Base-by-base conservation (phyloP, 2,797 vertebrate species). In the Cryptoprocta ferox region DNA sequence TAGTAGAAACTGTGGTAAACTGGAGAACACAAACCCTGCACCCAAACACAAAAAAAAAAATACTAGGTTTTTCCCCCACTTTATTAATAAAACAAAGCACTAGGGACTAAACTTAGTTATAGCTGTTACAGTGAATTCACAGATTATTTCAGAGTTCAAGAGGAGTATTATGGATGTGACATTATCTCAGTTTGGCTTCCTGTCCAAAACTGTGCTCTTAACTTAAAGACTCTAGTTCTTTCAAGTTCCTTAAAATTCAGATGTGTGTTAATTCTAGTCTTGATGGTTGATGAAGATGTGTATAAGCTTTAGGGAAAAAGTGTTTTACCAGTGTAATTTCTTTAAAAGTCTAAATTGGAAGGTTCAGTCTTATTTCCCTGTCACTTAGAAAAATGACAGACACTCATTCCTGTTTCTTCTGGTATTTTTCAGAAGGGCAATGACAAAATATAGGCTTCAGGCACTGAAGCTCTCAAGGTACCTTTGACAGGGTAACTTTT, bases 331-430 rank as follows among this genome's bases (percentile, higher is more conserved):
- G 18, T 39, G 30, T 71, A 76, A 93, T 81, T 93, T 89, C 59
- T 87, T 96, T 68, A 76, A 75, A 95, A 70, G 35, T 87, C 87
- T 89, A 66, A 28, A 87, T 93, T 89, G 21, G 70, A 93, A 93
- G 9, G 5, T 87, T 93, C 73, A 4, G 10, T 86, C 45, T 87
- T 82, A 96, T 84, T 87, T 95, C 61, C 37, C 53, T 95, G 87
- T 97, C 91, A 85, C 83, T 96, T 85, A 93, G 91, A 95, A 96
- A 96, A 97, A 89, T 88, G 83, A 82, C 48, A 75, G 56, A 82
- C 93, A 70, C 71, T 63, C 30, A 35, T 81, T 90, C 28, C 71
- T 93, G 16, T 68, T 93, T 89, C 85, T 86, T 37, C 81, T 56
- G 8, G 63, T 71, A 8, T 79, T 96, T 97, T 94, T 96, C 94